These are phyloP conservation scores for Bovichtus diacanthus DNA, from an alignment of 2,797 vertebrate genomes.

Conservation along the genomic window DNA sequence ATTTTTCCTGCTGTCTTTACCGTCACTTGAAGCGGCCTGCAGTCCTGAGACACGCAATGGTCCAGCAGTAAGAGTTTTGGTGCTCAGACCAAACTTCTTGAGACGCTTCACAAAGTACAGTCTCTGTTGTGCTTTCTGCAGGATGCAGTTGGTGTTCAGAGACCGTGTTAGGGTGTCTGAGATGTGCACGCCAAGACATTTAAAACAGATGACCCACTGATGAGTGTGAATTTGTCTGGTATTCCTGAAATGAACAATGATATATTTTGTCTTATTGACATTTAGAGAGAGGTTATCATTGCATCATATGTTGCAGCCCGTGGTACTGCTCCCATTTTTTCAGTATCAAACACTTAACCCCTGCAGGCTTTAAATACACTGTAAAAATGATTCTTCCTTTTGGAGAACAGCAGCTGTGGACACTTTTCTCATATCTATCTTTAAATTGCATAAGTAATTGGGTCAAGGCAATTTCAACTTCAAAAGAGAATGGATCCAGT, in stretches of 20 bases:
- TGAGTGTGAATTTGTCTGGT: no score
- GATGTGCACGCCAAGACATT: not conserved
- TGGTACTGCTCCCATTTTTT: not conserved
- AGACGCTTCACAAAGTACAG: no score
- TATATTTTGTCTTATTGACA: no score
- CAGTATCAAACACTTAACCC: not conserved
- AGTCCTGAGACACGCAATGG: no score
- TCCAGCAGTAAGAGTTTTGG: no score
- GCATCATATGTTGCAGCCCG: not conserved
- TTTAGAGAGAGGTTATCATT: no score
- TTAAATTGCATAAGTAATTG: slow-evolving; percentile 20
- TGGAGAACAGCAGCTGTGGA: not conserved
- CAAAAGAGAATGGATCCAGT: slow-evolving; percentile 2
- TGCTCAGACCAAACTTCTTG: no score
- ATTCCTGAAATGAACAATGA: no score
- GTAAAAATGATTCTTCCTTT: not conserved
- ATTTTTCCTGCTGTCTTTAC: not conserved
- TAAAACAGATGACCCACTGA: not conserved
- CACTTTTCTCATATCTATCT: slow-evolving; percentile 2
- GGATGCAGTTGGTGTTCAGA: no score
- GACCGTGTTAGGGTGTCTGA: not conserved
- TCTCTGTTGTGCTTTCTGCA: no score
- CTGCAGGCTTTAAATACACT: not conserved
- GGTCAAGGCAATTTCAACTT: slow-evolving; percentile 21
- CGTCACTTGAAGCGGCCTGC: not conserved